phyloP scores from a whole-genome alignment of 2,797 vertebrate species.

The Pterois miles region DNA sequence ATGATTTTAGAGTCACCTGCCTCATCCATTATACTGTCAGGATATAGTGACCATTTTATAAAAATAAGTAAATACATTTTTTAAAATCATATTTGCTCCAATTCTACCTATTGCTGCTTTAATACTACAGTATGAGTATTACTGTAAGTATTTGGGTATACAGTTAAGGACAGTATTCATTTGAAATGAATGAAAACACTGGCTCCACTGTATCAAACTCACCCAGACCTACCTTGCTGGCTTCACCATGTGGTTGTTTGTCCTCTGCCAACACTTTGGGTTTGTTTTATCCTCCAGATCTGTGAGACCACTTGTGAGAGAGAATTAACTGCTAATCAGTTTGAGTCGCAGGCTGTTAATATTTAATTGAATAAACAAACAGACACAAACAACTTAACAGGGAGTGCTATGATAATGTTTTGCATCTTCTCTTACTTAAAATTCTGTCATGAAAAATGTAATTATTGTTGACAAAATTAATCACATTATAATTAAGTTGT shows the following conservation, averaged over 20 bases:
- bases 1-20: no score
- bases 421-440: constrained; percentile 69
- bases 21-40: no score
- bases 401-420: constrained; percentile 75
- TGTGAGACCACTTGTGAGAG: constrained; percentile 58
- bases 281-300: constrained; percentile 66
- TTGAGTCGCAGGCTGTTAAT: constrained; percentile 75
- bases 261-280: constrained; percentile 43
- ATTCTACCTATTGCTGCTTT: no score
- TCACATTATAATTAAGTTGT: constrained; percentile 62
- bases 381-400: constrained; percentile 78
- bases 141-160: neutral
- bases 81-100: no score
- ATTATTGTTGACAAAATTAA: constrained; percentile 78
- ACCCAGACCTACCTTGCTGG: neutral
- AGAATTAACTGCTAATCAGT: constrained; percentile 76
- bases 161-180: neutral
- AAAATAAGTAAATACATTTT: no score
- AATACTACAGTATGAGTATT: no score
- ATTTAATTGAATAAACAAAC: constrained; percentile 83
- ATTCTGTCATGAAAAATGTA: constrained; percentile 78
- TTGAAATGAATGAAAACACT: neutral
- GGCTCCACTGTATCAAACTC: neutral
- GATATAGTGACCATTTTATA: no score
- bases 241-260: constrained; percentile 34